Evolutionary conservation across 2,797 vertebrate species (phyloP).

Genomic region (Pantherophis alleghaniensis): DNA sequence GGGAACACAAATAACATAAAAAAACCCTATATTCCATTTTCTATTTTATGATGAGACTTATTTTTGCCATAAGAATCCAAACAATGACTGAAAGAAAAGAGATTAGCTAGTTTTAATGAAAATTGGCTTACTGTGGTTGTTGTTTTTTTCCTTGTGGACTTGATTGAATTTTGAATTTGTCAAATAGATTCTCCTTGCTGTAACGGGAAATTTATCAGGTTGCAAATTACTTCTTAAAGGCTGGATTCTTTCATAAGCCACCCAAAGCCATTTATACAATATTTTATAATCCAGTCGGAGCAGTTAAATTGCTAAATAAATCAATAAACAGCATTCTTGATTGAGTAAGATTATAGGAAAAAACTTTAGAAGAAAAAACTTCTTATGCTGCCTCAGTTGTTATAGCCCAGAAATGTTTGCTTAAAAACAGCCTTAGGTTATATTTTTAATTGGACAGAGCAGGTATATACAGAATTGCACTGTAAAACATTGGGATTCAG

Average conservation of each 20-base stretch:
- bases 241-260: background rate
- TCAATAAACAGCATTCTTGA: background rate
- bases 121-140: background rate
- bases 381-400: background rate
- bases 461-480: background rate
- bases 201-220: background rate
- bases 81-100: background rate
- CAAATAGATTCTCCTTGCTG: background rate
- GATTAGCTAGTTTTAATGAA: background rate
- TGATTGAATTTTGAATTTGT: background rate
- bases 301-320: background rate
- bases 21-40: background rate
- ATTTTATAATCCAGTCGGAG: background rate
- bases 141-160: background rate
- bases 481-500: background rate
- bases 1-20: background rate
- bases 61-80: background rate
- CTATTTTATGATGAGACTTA: background rate
- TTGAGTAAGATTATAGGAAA: background rate
- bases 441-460: background rate
- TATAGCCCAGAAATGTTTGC: background rate
- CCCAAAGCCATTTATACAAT: background rate
- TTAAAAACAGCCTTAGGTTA: background rate
- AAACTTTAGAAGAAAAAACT: no score
- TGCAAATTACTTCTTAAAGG: background rate